phyloP scores from a whole-genome alignment of 2,797 vertebrate species.

The Leptatherina wallacei region DNA sequence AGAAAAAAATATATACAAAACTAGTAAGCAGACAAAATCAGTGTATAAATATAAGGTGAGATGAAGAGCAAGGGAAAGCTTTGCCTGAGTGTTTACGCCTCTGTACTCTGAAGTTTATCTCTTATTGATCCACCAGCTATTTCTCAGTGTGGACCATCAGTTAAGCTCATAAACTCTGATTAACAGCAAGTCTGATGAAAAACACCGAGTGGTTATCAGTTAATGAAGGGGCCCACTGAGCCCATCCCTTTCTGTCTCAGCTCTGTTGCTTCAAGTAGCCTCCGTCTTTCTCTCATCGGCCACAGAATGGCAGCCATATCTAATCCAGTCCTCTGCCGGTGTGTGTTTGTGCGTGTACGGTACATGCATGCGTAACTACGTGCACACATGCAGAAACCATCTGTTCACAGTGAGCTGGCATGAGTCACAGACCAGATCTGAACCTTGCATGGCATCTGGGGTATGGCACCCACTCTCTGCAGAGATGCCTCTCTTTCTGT shows the following conservation, averaged over 20 bases:
- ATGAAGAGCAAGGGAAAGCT: not conserved
- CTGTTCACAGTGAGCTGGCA: conserved; percentile 78
- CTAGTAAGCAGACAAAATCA: not conserved
- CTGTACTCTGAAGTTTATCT: conserved; percentile 1
- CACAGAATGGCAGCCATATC: conserved; percentile 69
- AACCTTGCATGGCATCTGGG: conserved; percentile 72
- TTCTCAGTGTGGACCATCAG: conserved; percentile 16
- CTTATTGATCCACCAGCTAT: conserved; percentile 4
- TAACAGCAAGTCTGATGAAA: conserved; percentile 42
- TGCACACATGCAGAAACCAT: conserved; percentile 75
- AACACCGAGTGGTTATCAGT: conserved; percentile 40
- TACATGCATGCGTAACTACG: conserved; percentile 17
- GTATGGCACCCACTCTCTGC: conserved; percentile 55
- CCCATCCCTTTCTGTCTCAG: conserved; percentile 36
- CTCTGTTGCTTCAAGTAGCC: conserved; percentile 36
- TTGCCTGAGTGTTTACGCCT: not conserved
- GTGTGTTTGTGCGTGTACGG: conserved; percentile 21
- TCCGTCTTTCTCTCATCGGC: conserved; percentile 59
- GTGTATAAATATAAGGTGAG: not conserved
- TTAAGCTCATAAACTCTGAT: conserved; percentile 42
- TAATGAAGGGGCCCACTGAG: conserved; percentile 52
- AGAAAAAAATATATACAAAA: not conserved
- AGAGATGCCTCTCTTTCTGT: conserved; percentile 42
- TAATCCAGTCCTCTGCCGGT: conserved; percentile 65
- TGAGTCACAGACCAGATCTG: conserved; percentile 78